These are phyloP conservation scores for Hirudinaria manillensis DNA, from an alignment of 2,888 invertebrate species.

Conservation along the genomic window DNA sequence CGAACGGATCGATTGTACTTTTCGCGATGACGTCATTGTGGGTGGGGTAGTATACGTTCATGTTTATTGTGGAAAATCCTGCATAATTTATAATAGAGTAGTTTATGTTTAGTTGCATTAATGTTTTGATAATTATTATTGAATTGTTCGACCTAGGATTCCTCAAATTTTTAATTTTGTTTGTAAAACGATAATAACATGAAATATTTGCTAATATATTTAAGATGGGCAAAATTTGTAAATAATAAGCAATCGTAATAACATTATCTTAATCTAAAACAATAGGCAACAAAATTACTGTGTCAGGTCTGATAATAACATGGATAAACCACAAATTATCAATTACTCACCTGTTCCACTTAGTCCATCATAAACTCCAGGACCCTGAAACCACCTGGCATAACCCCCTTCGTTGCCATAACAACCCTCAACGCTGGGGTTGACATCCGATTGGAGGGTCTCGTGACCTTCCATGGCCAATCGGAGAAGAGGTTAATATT, in stretches of 20 bases:
- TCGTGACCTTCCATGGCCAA: too few species aligned
- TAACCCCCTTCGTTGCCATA: background rate
- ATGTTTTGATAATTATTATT: too few species aligned
- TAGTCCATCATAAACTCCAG: background rate
- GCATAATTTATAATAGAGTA: background rate
- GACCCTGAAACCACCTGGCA: conserved; percentile 7
- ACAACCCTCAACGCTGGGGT: background rate
- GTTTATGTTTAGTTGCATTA: too few species aligned
- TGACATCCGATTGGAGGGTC: background rate
- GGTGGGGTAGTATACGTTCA: conserved; percentile 5
- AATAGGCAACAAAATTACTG: too few species aligned
- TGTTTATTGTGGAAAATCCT: conserved; percentile 7
- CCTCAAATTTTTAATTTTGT: too few species aligned
- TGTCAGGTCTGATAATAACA: background rate
- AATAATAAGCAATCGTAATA: too few species aligned
- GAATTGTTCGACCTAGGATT: too few species aligned
- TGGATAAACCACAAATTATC: background rate
- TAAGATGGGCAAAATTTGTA: too few species aligned
- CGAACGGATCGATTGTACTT: background rate
- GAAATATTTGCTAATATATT: too few species aligned
- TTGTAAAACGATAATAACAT: too few species aligned
- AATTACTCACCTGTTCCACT: background rate
- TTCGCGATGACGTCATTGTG: background rate
- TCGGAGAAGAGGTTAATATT: too few species aligned
- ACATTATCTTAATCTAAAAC: too few species aligned